Percentiles rank a stretch among this genome's conserved stretches.
Evolutionary conservation across 2,888 invertebrate species (phyloP).

Genomic region (Dasysyrphus albostriatus): DNA sequence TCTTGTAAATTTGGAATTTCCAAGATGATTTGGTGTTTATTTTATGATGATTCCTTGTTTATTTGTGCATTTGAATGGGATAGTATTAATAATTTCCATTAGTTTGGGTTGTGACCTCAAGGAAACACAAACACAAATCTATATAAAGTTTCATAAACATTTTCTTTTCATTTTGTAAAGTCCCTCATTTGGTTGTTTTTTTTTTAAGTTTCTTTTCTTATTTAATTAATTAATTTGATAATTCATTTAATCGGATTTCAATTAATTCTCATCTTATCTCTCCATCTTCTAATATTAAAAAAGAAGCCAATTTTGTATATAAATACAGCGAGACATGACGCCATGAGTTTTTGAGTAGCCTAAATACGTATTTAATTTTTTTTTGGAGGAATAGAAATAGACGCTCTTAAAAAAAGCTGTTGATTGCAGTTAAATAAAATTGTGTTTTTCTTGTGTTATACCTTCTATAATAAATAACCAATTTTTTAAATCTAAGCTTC

Average conservation of each 20-base stretch:
- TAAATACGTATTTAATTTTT: no score
- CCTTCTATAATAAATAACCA: no score
- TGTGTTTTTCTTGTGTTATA: no score
- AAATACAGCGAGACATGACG: no score
- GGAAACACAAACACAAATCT: not conserved
- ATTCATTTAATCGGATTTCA: not conserved
- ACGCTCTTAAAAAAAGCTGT: no score
- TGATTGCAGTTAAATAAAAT: no score
- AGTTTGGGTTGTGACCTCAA: not conserved
- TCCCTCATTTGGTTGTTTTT: not conserved
- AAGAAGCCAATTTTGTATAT: no score
- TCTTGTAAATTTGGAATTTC: not conserved
- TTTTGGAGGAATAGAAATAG: no score
- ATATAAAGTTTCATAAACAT: not conserved
- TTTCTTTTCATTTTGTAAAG: not conserved
- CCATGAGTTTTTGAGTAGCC: no score
- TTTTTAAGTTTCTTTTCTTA: not conserved
- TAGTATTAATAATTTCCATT: not conserved
- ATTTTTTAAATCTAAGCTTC: no score
- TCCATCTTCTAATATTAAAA: no score
- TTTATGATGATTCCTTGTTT: slow-evolving; percentile 3
- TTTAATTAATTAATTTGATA: not conserved
- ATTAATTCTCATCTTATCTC: no score
- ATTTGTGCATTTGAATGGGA: not conserved
- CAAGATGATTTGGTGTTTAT: slow-evolving; percentile 5